These are phyloP conservation scores for Macaria notata DNA, from an alignment of 2,888 invertebrate species.

Conservation along the genomic window DNA sequence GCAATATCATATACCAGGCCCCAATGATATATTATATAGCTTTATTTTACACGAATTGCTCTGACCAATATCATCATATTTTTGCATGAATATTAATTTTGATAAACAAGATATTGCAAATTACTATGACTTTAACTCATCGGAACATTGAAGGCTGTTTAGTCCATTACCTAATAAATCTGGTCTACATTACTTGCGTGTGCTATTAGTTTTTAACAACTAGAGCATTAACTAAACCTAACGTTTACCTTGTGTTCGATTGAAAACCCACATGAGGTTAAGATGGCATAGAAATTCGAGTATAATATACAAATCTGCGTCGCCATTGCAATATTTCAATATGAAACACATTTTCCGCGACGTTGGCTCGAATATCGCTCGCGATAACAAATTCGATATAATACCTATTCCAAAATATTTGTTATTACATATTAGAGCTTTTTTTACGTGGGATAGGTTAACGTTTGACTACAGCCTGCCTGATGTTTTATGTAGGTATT, in stretches of 20 bases:
- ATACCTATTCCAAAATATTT: constrained; percentile 9
- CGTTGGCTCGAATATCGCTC: constrained; percentile 13
- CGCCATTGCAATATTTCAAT: constrained; percentile 13
- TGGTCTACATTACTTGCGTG: constrained; percentile 2
- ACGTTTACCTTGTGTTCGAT: constrained; percentile 16
- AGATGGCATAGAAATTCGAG: constrained; percentile 15
- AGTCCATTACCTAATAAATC: no score
- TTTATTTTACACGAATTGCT: no score
- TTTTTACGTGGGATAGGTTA: no score
- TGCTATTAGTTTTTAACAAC: constrained; percentile 8
- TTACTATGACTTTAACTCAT: no score
- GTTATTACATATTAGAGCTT: background rate
- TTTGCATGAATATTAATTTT: no score
- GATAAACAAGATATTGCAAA: no score
- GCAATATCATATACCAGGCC: no score
- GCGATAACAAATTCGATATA: constrained; percentile 11
- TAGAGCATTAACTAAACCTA: constrained; percentile 6
- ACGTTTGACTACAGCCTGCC: no score
- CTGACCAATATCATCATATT: no score
- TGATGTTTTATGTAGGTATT: no score
- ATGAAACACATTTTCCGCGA: constrained; percentile 10
- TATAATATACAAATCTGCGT: constrained; percentile 4
- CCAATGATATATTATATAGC: no score
- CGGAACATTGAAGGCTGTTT: no score
- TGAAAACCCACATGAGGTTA: constrained; percentile 5